Conservation (phyloP, 2,888 invertebrate genomes). For the Tipula confusa region DNA sequence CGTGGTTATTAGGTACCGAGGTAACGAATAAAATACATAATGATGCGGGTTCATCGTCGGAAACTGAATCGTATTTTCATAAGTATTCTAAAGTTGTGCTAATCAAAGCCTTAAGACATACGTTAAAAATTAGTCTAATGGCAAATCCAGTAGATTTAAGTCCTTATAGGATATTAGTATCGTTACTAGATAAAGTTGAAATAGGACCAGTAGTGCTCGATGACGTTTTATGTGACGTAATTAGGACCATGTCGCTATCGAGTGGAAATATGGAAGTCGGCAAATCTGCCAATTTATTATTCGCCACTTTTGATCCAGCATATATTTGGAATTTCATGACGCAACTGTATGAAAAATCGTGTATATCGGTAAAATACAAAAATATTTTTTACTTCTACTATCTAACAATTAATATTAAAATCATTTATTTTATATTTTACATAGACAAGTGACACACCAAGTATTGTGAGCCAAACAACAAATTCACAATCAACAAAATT, state of each 20-base stretch:
- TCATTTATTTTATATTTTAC: neutral
- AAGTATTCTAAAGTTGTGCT: constrained; percentile 63
- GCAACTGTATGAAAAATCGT: constrained; percentile 58
- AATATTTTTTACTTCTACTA: no score
- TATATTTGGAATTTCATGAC: constrained; percentile 82
- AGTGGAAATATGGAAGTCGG: constrained; percentile 63
- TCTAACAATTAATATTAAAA: no score
- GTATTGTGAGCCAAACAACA: neutral
- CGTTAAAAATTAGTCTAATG: constrained; percentile 55
- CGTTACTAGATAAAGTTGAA: constrained; percentile 80
- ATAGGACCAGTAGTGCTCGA: constrained; percentile 76
- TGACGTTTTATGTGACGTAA: constrained; percentile 71
- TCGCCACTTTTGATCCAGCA: constrained; percentile 76
- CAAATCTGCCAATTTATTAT: constrained; percentile 78
- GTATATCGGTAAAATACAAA: constrained; percentile 48
- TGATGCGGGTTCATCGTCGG: constrained; percentile 21
- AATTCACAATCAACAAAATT: constrained; percentile 36
- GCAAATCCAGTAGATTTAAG: constrained; percentile 59
- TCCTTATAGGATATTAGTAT: constrained; percentile 74
- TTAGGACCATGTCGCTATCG: constrained; percentile 57
- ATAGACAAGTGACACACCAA: neutral
- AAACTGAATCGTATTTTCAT: constrained; percentile 57
- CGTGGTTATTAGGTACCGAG: constrained; percentile 76
- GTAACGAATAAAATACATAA: constrained; percentile 44
- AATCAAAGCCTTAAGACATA: constrained; percentile 60